Conservation (phyloP, 2,797 vertebrate genomes). For the Malurus splendens region DNA sequence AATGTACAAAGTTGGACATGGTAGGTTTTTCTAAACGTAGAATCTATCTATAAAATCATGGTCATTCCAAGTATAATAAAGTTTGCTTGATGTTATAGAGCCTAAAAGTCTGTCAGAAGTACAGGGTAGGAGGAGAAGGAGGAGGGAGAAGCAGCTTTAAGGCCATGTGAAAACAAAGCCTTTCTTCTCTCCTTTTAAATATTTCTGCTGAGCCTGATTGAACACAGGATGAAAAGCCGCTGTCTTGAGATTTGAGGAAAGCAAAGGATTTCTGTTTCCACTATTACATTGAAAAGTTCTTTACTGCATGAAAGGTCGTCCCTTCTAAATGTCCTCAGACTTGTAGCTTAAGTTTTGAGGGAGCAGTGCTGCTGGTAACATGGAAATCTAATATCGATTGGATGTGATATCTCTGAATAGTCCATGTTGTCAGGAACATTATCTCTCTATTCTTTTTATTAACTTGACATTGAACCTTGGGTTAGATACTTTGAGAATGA, state of each 20-base stretch:
- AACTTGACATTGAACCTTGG: background rate
- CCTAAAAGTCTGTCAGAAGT: conserved; percentile 22
- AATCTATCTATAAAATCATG: background rate
- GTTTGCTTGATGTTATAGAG: background rate
- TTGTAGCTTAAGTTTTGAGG: background rate
- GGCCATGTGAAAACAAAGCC: conserved; percentile 33
- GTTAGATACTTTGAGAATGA: background rate
- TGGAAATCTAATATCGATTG: background rate
- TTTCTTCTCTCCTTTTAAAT: conserved; percentile 56
- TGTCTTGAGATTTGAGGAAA: conserved; percentile 51
- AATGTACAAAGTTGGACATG: background rate
- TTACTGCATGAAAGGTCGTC: background rate
- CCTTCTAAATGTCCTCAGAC: background rate
- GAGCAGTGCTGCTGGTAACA: background rate
- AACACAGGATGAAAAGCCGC: conserved; percentile 54
- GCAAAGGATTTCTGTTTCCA: conserved; percentile 39
- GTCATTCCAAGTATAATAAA: background rate
- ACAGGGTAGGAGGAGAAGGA: background rate
- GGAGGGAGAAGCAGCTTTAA: conserved; percentile 32
- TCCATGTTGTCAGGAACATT: background rate
- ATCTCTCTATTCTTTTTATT: background rate
- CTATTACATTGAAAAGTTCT: conserved; percentile 17
- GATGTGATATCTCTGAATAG: background rate
- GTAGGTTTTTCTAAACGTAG: background rate
- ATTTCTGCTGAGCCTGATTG: conserved; percentile 41